Conservation (phyloP, 2,797 vertebrate genomes). For the Gymnothorax javanicus region DNA sequence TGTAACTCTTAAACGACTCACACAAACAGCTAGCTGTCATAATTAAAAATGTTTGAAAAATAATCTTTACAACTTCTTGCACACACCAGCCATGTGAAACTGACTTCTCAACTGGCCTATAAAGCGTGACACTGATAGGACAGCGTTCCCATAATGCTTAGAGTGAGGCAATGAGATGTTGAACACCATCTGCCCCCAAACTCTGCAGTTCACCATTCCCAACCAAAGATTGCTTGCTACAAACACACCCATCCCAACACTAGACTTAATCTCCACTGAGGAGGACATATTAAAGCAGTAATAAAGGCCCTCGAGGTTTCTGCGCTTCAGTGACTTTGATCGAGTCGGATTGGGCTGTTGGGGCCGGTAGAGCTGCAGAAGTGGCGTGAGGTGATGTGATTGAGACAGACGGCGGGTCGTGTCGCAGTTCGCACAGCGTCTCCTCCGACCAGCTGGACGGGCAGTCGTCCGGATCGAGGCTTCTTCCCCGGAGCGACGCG, state of each 20-base stretch:
- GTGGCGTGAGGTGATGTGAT: not conserved
- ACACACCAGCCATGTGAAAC: not conserved
- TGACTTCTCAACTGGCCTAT: not conserved
- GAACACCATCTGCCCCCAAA: not conserved
- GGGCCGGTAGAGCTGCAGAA: not conserved
- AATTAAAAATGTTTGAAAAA: not conserved
- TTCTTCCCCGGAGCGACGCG: not conserved
- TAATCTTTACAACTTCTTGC: not conserved
- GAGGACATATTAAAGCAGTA: not conserved
- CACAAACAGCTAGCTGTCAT: not conserved
- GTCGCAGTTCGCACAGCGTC: not conserved
- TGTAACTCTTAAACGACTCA: not conserved
- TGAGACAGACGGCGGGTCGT: not conserved
- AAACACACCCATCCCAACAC: not conserved
- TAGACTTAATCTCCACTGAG: not conserved
- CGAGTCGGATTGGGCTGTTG: not conserved
- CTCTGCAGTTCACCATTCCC: not conserved
- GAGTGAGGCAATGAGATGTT: not conserved
- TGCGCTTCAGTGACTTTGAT: not conserved
- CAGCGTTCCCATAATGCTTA: not conserved
- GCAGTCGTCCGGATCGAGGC: not conserved
- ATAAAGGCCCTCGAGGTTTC: not conserved
- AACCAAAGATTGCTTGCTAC: not conserved
- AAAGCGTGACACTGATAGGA: not conserved
- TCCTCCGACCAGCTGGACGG: not conserved